Conservation (phyloP, 2,888 invertebrate genomes). For the Calameuta filiformis region DNA sequence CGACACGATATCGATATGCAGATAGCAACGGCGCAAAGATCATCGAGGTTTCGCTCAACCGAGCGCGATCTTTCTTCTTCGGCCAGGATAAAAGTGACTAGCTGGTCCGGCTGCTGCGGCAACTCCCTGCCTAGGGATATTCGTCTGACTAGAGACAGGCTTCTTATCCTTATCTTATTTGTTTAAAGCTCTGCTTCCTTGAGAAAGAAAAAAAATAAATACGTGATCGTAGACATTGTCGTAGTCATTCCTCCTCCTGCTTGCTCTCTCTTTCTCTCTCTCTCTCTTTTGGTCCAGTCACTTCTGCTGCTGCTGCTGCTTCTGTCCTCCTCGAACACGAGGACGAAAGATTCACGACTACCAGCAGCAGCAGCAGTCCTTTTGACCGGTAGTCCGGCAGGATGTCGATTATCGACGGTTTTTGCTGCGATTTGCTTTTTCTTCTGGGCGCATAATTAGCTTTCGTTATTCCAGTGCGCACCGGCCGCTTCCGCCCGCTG, state of each 20-base stretch:
- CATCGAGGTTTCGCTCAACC: neutral
- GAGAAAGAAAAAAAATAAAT: neutral
- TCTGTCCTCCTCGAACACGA: conserved; percentile 27
- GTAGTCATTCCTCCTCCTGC: conserved; percentile 17
- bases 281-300: neutral
- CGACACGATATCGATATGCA: neutral
- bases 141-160: neutral
- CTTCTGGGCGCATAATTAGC: conserved; percentile 59
- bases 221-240: neutral
- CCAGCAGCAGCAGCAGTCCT: conserved; percentile 1
- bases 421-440: conserved; percentile 50
- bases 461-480: conserved; percentile 60
- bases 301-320: neutral
- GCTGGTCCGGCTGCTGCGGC: neutral
- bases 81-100: neutral
- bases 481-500: conserved; percentile 49
- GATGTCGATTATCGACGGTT: conserved; percentile 63
- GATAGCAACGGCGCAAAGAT: neutral
- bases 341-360: neutral
- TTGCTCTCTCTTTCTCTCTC: conserved; percentile 18
- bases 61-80: neutral
- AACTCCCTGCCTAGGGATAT: neutral
- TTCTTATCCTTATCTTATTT: neutral
- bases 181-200: neutral
- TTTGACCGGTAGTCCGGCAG: conserved; percentile 47